phyloP scores from a whole-genome alignment of 2,888 invertebrate species.

The Leptopterna dolabrata region DNA sequence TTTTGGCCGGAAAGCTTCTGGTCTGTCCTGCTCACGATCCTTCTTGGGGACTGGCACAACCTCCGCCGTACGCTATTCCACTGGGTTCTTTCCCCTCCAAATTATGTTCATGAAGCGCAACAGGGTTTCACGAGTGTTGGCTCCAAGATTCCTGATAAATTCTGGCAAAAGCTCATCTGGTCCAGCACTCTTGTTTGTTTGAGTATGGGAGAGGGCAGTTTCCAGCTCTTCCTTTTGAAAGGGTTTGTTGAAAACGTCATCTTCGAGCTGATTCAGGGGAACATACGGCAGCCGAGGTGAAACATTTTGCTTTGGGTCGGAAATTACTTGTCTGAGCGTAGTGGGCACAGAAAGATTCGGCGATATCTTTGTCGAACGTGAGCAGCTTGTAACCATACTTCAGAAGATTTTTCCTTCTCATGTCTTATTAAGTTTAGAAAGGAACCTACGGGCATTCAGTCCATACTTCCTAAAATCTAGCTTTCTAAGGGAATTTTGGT shows the following conservation, averaged over 20 bases:
- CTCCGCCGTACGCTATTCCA: not conserved
- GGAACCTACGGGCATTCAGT: not conserved
- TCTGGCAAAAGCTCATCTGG: not conserved
- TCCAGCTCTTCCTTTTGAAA: not conserved
- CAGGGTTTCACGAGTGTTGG: not conserved
- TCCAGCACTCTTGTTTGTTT: not conserved
- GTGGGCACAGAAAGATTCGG: not conserved
- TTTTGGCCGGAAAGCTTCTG: not conserved
- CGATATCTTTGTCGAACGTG: not conserved
- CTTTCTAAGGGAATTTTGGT: not conserved
- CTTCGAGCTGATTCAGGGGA: not conserved
- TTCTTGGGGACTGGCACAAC: slow-evolving; percentile 13
- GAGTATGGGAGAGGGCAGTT: not conserved
- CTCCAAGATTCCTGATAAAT: not conserved
- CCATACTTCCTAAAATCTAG: not conserved
- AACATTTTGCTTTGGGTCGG: not conserved
- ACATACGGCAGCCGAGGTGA: not conserved
- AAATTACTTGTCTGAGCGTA: not conserved
- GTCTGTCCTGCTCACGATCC: not conserved
- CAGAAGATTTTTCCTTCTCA: not conserved
- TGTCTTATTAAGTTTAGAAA: not conserved
- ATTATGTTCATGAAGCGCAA: not conserved
- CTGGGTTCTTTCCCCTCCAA: not conserved
- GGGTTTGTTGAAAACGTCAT: not conserved
- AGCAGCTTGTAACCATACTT: not conserved